These are phyloP conservation scores for Cottus gobio DNA, from an alignment of 2,113 vertebrate genomes.

Conservation along the genomic window DNA sequence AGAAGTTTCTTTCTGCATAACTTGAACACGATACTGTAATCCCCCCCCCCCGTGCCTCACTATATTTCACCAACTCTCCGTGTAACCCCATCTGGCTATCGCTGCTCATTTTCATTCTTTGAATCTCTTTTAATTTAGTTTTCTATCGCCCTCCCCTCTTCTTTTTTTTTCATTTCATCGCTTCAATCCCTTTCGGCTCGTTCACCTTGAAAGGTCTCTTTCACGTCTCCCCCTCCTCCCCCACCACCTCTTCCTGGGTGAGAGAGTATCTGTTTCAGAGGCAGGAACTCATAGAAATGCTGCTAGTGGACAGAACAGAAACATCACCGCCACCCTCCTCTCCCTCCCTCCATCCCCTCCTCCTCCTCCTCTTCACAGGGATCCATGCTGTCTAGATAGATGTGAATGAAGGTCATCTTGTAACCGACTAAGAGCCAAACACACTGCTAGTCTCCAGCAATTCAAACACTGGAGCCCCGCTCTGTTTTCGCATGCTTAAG, in stretches of 20 bases:
- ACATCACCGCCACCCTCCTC: slow-evolving; percentile 20
- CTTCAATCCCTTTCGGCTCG: slow-evolving; percentile 29
- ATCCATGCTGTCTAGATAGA: slow-evolving; percentile 57
- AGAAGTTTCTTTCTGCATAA: slow-evolving; percentile 10
- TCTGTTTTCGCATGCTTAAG: slow-evolving; percentile 48
- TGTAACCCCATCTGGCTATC: slow-evolving; percentile 13
- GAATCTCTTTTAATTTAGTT: slow-evolving; percentile 25
- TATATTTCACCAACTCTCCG: not conserved
- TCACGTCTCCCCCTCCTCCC: not conserved
- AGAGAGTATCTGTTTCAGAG: slow-evolving; percentile 68
- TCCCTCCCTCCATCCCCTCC: not conserved
- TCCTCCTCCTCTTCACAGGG: slow-evolving; percentile 51
- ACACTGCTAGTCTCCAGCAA: slow-evolving; percentile 51
- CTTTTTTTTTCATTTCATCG: not conserved
- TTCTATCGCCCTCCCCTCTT: not conserved
- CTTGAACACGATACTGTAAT: slow-evolving; percentile 17
- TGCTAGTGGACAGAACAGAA: slow-evolving; percentile 59
- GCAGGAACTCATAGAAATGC: slow-evolving; percentile 50
- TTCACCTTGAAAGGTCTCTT: slow-evolving; percentile 65
- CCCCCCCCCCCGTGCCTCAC: slow-evolving; percentile 5
- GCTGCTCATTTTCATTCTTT: slow-evolving; percentile 30
- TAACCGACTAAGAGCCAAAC: slow-evolving; percentile 65
- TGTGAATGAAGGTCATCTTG: slow-evolving; percentile 73
- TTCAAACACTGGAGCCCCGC: slow-evolving; percentile 48
- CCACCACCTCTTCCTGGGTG: slow-evolving; percentile 46